phyloP scores from a whole-genome alignment of 2,113 vertebrate species.

The Turdus rufiventris region DNA sequence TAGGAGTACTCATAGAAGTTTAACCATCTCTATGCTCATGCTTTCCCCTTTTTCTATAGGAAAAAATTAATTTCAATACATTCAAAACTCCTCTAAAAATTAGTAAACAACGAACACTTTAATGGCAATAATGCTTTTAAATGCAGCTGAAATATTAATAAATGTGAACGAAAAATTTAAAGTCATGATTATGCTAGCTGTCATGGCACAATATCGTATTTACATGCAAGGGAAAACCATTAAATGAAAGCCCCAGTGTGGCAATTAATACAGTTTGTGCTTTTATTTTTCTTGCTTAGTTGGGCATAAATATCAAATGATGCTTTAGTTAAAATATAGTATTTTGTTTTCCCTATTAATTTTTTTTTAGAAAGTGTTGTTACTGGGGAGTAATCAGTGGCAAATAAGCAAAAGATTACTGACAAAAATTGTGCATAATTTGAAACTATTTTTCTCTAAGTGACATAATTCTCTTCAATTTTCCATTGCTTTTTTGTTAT shows the following conservation, averaged over 20 bases:
- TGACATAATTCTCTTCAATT: background rate
- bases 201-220: background rate
- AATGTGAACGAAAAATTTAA: background rate
- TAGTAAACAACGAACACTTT: background rate
- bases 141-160: background rate
- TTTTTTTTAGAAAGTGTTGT: background rate
- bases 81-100: background rate
- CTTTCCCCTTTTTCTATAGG: background rate
- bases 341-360: background rate
- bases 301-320: background rate
- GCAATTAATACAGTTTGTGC: background rate
- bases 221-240: background rate
- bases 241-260: background rate
- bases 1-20: background rate
- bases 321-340: background rate
- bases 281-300: background rate
- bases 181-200: accelerated
- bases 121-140: background rate
- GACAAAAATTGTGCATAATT: background rate
- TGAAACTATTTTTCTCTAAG: background rate
- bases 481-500: background rate
- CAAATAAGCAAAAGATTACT: background rate
- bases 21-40: background rate
- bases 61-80: background rate
- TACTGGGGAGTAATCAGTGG: background rate